Evolutionary conservation across 2,888 invertebrate species (phyloP).

Genomic region (Stratiomys singularior): DNA sequence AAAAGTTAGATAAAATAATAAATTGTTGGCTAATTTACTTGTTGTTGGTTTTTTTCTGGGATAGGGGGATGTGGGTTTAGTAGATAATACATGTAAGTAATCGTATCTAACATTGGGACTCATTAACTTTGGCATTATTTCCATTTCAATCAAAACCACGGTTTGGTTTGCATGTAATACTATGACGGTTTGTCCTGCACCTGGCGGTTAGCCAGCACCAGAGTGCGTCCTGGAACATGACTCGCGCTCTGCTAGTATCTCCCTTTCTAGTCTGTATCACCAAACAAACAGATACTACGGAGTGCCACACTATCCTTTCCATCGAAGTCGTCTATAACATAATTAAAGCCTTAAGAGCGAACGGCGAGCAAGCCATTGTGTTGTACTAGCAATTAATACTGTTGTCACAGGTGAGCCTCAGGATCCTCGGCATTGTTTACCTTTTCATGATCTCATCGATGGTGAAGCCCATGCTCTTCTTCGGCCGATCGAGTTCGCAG

Average conservation of each 20-base stretch:
- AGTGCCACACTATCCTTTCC: not conserved
- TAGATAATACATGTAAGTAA: not conserved
- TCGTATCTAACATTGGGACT: constrained; percentile 29
- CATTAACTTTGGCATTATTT: constrained; percentile 36
- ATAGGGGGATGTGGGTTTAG: no score
- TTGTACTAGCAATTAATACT: constrained; percentile 18
- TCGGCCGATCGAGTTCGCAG: constrained; percentile 58
- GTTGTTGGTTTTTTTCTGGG: no score
- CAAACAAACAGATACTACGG: not conserved
- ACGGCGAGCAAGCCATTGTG: constrained; percentile 19
- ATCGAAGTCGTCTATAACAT: not conserved
- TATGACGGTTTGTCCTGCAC: not conserved
- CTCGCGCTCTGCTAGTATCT: no score
- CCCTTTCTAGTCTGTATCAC: no score
- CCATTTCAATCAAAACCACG: not conserved
- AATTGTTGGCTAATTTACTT: not conserved
- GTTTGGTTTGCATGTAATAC: constrained; percentile 27
- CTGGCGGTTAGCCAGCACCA: not conserved
- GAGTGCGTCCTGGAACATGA: not conserved
- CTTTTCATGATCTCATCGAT: constrained; percentile 91
- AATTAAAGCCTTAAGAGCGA: constrained; percentile 17
- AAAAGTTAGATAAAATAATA: not conserved
- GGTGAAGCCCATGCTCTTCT: constrained; percentile 77
- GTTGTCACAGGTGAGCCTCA: not conserved
- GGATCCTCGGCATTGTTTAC: constrained; percentile 66